A percentile compares a stretch with the other conserved stretches of the same genome.
phyloP scores from a whole-genome alignment of 1,140 invertebrate species.

The Philotrypesis tridentata region DNA sequence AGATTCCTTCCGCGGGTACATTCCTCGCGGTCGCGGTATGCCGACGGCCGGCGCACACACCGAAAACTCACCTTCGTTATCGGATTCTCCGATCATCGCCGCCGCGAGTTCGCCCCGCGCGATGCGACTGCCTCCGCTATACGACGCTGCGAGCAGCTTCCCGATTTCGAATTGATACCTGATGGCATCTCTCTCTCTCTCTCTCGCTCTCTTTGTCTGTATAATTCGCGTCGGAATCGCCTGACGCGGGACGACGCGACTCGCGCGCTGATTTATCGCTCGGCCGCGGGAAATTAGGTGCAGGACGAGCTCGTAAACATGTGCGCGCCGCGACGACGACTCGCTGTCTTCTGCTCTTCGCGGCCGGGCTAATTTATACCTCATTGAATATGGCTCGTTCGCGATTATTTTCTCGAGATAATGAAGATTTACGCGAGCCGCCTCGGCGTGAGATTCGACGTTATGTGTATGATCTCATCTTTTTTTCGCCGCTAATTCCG shows the following conservation, averaged over 20 bases:
- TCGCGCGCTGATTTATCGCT: constrained; percentile 25
- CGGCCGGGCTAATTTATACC: constrained; percentile 26
- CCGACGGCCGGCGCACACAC: constrained; percentile 55
- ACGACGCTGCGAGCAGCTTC: neutral
- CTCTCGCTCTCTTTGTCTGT: constrained; percentile 14
- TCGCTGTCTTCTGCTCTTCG: neutral
- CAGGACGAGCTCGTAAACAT: neutral
- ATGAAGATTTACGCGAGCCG: constrained; percentile 27
- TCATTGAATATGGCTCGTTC: neutral
- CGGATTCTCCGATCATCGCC: constrained; percentile 58
- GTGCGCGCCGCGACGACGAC: too few species aligned
- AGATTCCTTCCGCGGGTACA: constrained; percentile 53
- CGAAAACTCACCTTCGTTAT: constrained; percentile 59
- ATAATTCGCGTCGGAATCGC: constrained; percentile 19
- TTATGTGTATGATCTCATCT: neutral
- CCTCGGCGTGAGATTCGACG: neutral
- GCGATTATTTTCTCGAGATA: constrained; percentile 14
- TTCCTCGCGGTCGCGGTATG: constrained; percentile 61
- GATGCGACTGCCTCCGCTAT: too few species aligned
- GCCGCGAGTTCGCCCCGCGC: constrained; percentile 8
- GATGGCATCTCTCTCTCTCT: too few species aligned
- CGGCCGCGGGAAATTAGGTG: constrained; percentile 15
- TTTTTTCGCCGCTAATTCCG: neutral
- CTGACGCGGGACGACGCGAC: neutral
- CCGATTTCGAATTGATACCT: constrained; percentile 7